These are phyloP conservation scores for Acrossocheilus wenchowensis DNA, from an alignment of 2,797 vertebrate species.

Conservation along the genomic window DNA sequence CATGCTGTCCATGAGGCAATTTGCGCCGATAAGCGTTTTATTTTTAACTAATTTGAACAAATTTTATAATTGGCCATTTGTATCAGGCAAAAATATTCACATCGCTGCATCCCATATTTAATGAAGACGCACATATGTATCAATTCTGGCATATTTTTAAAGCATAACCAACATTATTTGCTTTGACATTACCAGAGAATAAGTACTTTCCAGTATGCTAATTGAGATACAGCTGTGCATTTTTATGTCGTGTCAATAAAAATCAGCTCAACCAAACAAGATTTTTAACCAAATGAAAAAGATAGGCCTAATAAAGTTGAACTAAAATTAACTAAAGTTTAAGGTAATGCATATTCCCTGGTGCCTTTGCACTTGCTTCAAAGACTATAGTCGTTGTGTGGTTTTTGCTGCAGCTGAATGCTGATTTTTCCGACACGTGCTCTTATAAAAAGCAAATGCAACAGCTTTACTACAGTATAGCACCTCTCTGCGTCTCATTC, in stretches of 20 bases:
- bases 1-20: too few relatives aligned
- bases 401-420: not conserved
- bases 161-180: not conserved
- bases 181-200: not conserved
- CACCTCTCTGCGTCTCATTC: conserved; percentile 19
- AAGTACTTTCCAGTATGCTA: too few relatives aligned
- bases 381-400: not conserved
- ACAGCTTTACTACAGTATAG: not conserved
- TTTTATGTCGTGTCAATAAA: not conserved
- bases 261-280: not conserved
- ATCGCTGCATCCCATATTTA: not conserved
- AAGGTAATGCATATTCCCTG: not conserved
- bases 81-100: too few relatives aligned
- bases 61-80: too few relatives aligned
- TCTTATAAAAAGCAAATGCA: not conserved
- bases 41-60: too few relatives aligned
- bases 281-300: not conserved
- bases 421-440: not conserved
- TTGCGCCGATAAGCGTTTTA: too few relatives aligned
- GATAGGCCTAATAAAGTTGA: not conserved
- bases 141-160: not conserved
- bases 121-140: not conserved
- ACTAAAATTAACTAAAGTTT: not conserved
- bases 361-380: not conserved
- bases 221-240: not conserved